phyloP scores from a whole-genome alignment of 2,797 vertebrate species.

The Tympanoctomys barrerae region DNA sequence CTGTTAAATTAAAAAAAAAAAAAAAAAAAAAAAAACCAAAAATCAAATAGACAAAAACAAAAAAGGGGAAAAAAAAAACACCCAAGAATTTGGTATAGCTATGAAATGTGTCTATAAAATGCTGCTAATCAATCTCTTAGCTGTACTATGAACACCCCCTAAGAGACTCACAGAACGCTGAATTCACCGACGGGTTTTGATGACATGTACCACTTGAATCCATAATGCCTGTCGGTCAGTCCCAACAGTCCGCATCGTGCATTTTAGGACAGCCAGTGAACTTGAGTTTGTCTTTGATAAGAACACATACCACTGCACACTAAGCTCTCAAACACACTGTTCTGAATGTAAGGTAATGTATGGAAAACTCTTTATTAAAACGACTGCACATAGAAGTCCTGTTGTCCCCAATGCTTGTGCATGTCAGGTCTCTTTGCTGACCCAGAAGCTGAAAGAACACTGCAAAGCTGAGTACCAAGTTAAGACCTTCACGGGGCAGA shows the following conservation, averaged over 20 bases:
- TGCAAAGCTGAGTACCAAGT: conserved; percentile 92
- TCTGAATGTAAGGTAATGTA: conserved; percentile 94
- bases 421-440: conserved; percentile 90
- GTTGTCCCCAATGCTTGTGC: conserved; percentile 24
- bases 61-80: background rate
- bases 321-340: conserved; percentile 92
- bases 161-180: background rate
- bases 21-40: too few relatives aligned
- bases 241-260: conserved; percentile 91
- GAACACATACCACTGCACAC: conserved; percentile 93
- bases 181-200: conserved; percentile 69
- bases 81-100: background rate
- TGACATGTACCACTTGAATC: conserved; percentile 90
- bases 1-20: too few relatives aligned
- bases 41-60: too few relatives aligned
- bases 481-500: conserved; percentile 95
- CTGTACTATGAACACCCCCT: background rate
- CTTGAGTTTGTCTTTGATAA: conserved; percentile 92
- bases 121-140: background rate
- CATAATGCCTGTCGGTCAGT: conserved; percentile 92
- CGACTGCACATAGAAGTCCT: conserved; percentile 85
- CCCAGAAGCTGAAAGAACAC: conserved; percentile 91
- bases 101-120: background rate
- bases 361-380: conserved; percentile 93
- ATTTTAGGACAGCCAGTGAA: conserved; percentile 90